Base-by-base conservation (phyloP, 2,888 invertebrate species). In the Melipona beecheii region DNA sequence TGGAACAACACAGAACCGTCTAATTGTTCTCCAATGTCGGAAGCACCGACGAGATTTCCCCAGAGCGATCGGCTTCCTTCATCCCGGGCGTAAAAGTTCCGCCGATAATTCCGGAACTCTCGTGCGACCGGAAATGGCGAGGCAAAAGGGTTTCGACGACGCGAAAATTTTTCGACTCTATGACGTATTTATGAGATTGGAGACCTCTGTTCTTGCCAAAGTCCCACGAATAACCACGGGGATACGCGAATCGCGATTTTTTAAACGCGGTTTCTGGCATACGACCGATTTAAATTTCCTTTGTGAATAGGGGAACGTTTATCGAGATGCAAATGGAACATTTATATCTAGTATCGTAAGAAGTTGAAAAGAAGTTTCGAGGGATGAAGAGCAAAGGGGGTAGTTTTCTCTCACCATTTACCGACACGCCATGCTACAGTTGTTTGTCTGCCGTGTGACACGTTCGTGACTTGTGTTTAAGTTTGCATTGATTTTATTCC, bases 101-200 rank as follows among this genome's bases (percentile, higher is more conserved):
- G 56, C 43, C 84, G 84, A 86, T 90, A 88, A 83, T 83, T 90
- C 82, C 54, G 81, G 78, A 84, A 87, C 1, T 0, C 71, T 89
- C 64, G 78, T 17, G 60, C 19, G 68, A 36, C 71, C 27, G 69
- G 72, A 74, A 73, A 66, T 72, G 49, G 62, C 13, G 54, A 50
- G 65, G 43, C 17, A 76, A 69, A 66, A 76, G 74, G 64, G 60
- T 24, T 43, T 65, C 65, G 75, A 60, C 56, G 72, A 66, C 50
- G 54, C 43, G 49, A 74, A 78, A 84, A 58, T 2, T 6, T 69
- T 78, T 31, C 21, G 54, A 84, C 36, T 56, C 64, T 52, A 60
- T 81, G 77, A 86, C 83, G 81, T 87, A 86, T 87, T 88, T 88
- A 84, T 76, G 84, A 81, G 87, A 81, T 64, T 78, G 68, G 75